A percentile compares a stretch with the other conserved stretches of the same genome.
These are phyloP conservation scores for Anarsia innoxiella DNA, from an alignment of 2,888 invertebrate genomes.

Conservation along the genomic window DNA sequence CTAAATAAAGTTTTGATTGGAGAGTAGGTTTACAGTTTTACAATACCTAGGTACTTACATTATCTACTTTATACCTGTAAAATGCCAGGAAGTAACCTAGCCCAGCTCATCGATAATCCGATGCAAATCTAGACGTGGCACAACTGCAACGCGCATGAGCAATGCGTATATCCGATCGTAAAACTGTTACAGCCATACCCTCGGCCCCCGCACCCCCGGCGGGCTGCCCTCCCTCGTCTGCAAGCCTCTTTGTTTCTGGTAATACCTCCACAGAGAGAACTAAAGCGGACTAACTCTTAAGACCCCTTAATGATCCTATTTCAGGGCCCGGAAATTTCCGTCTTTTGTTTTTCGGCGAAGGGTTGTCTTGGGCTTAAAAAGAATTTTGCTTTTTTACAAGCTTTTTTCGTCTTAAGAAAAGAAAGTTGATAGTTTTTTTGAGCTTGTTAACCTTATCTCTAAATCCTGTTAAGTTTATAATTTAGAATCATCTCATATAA, in stretches of 20 bases:
- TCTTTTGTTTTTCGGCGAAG: conserved; percentile 32
- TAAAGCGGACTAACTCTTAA: conserved; percentile 60
- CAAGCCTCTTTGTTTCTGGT: conserved; percentile 66
- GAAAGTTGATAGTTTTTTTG: conserved; percentile 2
- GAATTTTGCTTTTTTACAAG: conserved; percentile 16
- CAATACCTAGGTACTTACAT: too few relatives aligned
- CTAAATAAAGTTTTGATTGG: too few relatives aligned
- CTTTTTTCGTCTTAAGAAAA: too few relatives aligned
- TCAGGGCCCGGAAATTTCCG: conserved; percentile 53
- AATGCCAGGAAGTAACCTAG: too few relatives aligned
- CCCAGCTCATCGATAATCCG: conserved; percentile 52
- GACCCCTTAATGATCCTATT: conserved; percentile 63
- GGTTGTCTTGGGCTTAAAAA: too few relatives aligned
- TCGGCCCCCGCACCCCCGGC: conserved; percentile 23
- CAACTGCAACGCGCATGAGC: conserved; percentile 16
- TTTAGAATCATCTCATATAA: not conserved
- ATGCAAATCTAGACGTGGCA: conserved; percentile 50
- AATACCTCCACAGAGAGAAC: conserved; percentile 48
- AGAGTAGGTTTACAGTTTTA: too few relatives aligned
- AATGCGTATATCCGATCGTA: conserved; percentile 60
- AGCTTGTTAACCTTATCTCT: not conserved
- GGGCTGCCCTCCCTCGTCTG: conserved; percentile 41
- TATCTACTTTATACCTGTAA: too few relatives aligned
- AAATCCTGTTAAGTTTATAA: not conserved
- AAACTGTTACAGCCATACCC: conserved; percentile 60